Base-by-base conservation (phyloP, 2,797 vertebrate species). In the Pogonophryne albipinna region DNA sequence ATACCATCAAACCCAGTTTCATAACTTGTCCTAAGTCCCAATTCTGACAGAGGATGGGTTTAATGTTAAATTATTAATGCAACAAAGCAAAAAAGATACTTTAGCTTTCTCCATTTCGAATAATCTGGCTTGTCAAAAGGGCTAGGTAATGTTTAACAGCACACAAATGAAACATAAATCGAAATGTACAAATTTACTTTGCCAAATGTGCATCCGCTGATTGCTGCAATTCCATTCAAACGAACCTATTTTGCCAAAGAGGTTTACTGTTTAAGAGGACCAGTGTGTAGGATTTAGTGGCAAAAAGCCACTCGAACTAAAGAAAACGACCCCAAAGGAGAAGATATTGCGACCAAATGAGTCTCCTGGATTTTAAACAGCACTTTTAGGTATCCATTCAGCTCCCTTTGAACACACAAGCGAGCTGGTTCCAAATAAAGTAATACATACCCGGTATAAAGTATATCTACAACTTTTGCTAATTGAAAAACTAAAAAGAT, bases 221-320 rank as follows among this genome's bases (percentile, higher is more conserved):
- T 23, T 1, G 0, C 45, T 41, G 47, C 45, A 56, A 46, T 31
- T 31, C 45, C 10, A 41, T 62, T 14, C 4, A 19, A 38, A 68
- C 50, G 6, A 56, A 34, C 23, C 15, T 11, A 55, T 73, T 61
- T 42, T 0, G 23, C 55, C 11, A 10, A 4, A 19, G 63, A 67
- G 67, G n/a, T 34, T 64, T 56, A 68, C 46, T 6, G n/a, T 55
- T 79, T 49, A 38, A 56, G 34, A 38, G 34, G 34, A 38, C 34
- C 34, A 38, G 34, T 38, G 1, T 38, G 34, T 38, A 9, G 34
- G 34, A 38, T 38, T 38, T 9, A 38, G 34, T 9, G 7, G 34
- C 7, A 0, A 38, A 38, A 9, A 38, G 34, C 6, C 34, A 38
- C 34, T 27, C 27, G 4, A 27, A 27, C 4, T 5, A 27, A 27